phyloP scores from a whole-genome alignment of 2,797 vertebrate genomes.

The Sebastes trivittatus region DNA sequence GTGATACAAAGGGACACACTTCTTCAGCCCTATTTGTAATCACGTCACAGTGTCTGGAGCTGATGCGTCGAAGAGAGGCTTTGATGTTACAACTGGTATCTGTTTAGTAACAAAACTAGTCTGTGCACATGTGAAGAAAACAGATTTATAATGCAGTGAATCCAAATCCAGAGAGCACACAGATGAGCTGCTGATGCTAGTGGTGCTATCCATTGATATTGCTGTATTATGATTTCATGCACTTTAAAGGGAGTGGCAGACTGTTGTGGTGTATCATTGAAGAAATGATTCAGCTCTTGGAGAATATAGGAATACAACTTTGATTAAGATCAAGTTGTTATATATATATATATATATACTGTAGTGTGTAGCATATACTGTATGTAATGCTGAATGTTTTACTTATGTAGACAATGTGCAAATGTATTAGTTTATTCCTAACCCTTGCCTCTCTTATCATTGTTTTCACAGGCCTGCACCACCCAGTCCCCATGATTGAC shows the following conservation, averaged over 20 bases:
- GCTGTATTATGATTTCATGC: background rate
- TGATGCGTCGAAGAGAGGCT: background rate
- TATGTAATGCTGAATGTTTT: background rate
- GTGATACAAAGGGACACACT: constrained; percentile 12
- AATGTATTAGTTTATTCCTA: background rate
- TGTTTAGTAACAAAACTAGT: constrained; percentile 23
- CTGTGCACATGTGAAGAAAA: background rate
- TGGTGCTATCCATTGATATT: background rate
- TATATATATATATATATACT: too few species aligned
- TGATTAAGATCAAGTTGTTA: background rate
- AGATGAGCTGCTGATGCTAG: background rate
- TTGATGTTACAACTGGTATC: background rate
- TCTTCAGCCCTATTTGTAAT: constrained; percentile 30
- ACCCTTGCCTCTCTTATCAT: background rate
- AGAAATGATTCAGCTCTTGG: background rate
- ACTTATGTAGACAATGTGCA: background rate
- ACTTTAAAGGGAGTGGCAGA: background rate
- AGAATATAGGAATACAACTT: background rate
- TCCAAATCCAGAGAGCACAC: background rate
- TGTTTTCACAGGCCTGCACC: background rate
- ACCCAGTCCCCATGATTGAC: background rate
- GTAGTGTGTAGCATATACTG: background rate
- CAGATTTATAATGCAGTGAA: background rate
- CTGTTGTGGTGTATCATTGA: background rate
- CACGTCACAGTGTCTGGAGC: background rate